A percentile compares a stretch with the other conserved stretches of the same genome.
These are phyloP conservation scores for Mus pahari DNA, from an alignment of 2,113 vertebrate genomes.

Conservation along the genomic window DNA sequence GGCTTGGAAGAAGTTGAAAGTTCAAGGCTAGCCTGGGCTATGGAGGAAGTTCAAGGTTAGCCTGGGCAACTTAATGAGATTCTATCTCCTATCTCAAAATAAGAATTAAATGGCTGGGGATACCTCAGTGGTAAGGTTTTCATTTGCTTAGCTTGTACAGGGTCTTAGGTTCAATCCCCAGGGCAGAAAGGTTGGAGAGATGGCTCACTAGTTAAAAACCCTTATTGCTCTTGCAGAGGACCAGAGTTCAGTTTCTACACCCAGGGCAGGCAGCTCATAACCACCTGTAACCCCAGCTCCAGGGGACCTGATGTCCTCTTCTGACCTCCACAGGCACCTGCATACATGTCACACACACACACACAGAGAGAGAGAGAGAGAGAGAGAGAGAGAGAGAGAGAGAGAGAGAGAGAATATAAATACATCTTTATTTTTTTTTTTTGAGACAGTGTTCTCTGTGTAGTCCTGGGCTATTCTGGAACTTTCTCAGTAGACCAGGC, in stretches of 20 bases:
- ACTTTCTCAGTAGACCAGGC: not conserved
- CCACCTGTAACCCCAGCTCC: not conserved
- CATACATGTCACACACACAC: not conserved
- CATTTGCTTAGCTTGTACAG: not conserved
- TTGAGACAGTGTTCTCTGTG: not conserved
- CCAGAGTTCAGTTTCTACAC: not conserved
- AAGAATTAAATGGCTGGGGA: not conserved
- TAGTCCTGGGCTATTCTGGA: not conserved
- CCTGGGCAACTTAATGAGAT: not conserved
- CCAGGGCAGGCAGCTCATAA: not conserved
- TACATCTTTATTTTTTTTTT: not conserved
- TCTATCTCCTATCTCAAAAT: not conserved
- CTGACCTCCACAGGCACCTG: not conserved
- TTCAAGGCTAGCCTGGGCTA: not conserved
- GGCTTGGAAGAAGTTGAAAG: not conserved
- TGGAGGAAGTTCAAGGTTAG: not conserved
- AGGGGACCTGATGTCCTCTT: not conserved
- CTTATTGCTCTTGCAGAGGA: not conserved
- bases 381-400: accelerated
- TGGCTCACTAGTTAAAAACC: too few relatives aligned
- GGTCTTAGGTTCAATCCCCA: not conserved
- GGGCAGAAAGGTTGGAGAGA: not conserved
- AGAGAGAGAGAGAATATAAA: not conserved
- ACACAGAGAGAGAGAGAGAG: accelerated
- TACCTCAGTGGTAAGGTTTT: not conserved